Evolutionary conservation across 2,888 invertebrate species (phyloP).

Genomic region (Iselma pallidipennis): DNA sequence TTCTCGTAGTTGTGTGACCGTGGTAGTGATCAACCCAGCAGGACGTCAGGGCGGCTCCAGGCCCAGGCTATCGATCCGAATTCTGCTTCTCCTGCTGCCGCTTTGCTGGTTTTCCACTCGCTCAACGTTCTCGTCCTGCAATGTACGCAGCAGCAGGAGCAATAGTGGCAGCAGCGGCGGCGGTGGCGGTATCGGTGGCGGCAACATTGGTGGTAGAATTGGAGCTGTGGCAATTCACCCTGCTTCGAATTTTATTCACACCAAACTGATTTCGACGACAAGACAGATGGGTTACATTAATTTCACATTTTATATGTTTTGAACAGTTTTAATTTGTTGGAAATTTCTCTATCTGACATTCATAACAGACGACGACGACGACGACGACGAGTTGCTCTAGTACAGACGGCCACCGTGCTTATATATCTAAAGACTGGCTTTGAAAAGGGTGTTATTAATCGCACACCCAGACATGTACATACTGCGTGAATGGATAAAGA

Average conservation of each 20-base stretch:
- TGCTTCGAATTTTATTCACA: conserved; percentile 31
- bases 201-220: neutral
- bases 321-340: conserved; percentile 41
- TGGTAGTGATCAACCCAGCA: conserved; percentile 36
- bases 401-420: no score
- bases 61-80: conserved; percentile 40
- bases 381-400: neutral
- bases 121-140: conserved; percentile 15
- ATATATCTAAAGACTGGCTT: neutral
- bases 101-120: conserved; percentile 27
- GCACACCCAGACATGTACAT: neutral
- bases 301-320: conserved; percentile 40
- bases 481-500: neutral
- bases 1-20: conserved; percentile 33
- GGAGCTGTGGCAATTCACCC: conserved; percentile 9
- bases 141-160: conserved; percentile 6
- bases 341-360: conserved; percentile 29
- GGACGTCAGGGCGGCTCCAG: conserved; percentile 44
- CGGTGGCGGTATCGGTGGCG: neutral
- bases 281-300: conserved; percentile 41
- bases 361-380: neutral
- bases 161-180: neutral
- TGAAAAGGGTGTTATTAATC: conserved; percentile 13
- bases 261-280: conserved; percentile 33
- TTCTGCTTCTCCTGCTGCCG: conserved; percentile 29